Base-by-base conservation (phyloP, 2,113 vertebrate species). In the Takifugu flavidus region DNA sequence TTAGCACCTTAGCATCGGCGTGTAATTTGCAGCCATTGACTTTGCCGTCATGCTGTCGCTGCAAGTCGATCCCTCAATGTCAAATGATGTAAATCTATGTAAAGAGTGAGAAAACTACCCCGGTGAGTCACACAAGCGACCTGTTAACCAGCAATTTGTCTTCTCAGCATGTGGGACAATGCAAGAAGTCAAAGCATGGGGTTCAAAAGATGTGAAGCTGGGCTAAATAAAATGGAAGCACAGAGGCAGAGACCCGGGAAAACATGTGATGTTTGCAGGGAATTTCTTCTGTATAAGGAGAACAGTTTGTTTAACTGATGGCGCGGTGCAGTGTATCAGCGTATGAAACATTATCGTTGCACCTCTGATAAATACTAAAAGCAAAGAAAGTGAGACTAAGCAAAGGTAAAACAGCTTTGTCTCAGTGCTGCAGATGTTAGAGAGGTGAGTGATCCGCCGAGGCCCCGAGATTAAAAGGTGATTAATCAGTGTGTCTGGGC, bases 41-140 rank as follows among this genome's bases (percentile, higher is more conserved):
- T 70, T 55, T 39, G 34, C 7, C 34, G 34, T 39, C 34, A 39
- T 39, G 34, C 34, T 39, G 58, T 25, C 53, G 29, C 6, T 31
- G 31, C 63, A 50, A 15, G 26, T 6, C 14, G 43, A 56, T 67
- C 26, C 8, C 49, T 72, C 78, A 83, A 68, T 63, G 82, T 71
- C 76, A 81, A 62, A 71, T 61, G 69, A 86, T 79, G 83, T 58
- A 87, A 87, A 88, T 87, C 34, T 82, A 85, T 85, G 82, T 76
- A 86, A 84, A 86, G 58, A 26, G 25, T 54, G 78, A 44, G 54
- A 58, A 79, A 83, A 78, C 29, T 45, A 20, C 12, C n/a, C n/a
- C 2, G 34, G 45, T 49, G 52, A 82, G 31, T 53, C 72, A 56
- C 64, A 53, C 3, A 3, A 59, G 65, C 70, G 51, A 70, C 68